phyloP scores from a whole-genome alignment of 2,113 vertebrate genomes.

The Triplophysa dalaica region DNA sequence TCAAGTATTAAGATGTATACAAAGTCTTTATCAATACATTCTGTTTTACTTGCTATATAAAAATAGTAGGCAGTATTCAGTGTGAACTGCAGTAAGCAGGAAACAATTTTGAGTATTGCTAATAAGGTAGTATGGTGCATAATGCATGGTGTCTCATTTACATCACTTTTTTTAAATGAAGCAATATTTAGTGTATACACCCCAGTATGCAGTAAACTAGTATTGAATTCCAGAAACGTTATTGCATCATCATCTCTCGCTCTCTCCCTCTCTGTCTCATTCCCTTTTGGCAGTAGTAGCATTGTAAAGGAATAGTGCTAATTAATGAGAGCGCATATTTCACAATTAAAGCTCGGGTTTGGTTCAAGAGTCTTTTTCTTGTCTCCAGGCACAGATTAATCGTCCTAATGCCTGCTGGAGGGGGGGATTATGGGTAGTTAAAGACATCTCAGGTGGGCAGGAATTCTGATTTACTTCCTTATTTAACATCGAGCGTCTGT shows the following conservation, averaged over 20 bases:
- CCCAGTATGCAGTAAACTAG: too few relatives aligned
- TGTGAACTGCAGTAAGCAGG: too few relatives aligned
- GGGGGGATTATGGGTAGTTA: constrained; percentile 73
- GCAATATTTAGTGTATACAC: too few relatives aligned
- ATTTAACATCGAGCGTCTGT: constrained; percentile 31
- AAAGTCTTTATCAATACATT: too few relatives aligned
- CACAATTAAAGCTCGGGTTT: constrained; percentile 39
- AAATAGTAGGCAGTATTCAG: background rate
- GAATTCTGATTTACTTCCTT: constrained; percentile 68
- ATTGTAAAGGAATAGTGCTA: background rate
- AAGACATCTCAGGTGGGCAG: constrained; percentile 68
- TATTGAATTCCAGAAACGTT: too few relatives aligned
- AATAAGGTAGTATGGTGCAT: too few relatives aligned
- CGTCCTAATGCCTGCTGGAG: constrained; percentile 63
- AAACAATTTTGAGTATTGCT: too few relatives aligned
- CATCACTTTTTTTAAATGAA: too few relatives aligned
- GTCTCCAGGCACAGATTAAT: constrained; percentile 26
- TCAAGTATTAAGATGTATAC: too few relatives aligned
- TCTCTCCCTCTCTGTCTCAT: background rate
- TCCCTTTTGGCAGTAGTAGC: background rate
- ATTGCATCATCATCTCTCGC: too few relatives aligned
- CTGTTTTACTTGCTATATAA: too few relatives aligned
- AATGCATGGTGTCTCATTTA: too few relatives aligned
- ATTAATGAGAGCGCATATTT: constrained; percentile 32
- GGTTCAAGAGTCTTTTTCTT: constrained; percentile 35